A percentile compares a stretch with the other conserved stretches of the same genome.
These are phyloP conservation scores for Osmoderma eremita DNA, from an alignment of 2,888 invertebrate genomes.

Conservation along the genomic window DNA sequence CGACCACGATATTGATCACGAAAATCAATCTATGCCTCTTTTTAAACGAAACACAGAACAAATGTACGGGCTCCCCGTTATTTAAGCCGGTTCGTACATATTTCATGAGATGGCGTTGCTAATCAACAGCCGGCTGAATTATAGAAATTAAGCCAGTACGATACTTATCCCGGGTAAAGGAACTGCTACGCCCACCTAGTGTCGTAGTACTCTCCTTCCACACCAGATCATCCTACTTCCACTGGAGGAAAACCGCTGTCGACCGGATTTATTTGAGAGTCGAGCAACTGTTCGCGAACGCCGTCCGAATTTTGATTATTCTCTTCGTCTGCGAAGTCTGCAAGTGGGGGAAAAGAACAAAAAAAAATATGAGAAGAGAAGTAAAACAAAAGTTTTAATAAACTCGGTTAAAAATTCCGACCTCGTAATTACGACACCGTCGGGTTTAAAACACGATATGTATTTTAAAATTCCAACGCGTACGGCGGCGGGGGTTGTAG, in stretches of 20 bases:
- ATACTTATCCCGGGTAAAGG: too few species aligned
- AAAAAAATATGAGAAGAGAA: neutral
- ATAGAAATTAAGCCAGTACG: too few species aligned
- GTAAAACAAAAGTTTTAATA: slow-evolving; percentile 28
- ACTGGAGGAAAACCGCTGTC: neutral
- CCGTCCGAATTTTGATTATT: slow-evolving; percentile 17
- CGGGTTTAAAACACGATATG: slow-evolving; percentile 14
- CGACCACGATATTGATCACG: too few species aligned
- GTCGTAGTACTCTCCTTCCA: too few species aligned
- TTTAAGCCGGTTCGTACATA: too few species aligned
- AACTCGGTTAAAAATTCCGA: slow-evolving; percentile 28
- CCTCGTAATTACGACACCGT: slow-evolving; percentile 23
- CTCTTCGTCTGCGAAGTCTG: neutral
- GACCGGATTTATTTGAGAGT: slow-evolving; percentile 5
- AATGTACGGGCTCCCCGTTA: too few species aligned
- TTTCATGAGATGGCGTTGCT: too few species aligned
- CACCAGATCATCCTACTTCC: too few species aligned
- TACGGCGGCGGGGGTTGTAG: neutral
- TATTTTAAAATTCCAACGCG: slow-evolving; percentile 4
- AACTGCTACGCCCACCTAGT: too few species aligned
- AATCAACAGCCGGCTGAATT: too few species aligned
- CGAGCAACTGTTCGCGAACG: slow-evolving; percentile 16
- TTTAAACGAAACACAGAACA: too few species aligned
- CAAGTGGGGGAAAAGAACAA: neutral
- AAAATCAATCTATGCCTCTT: too few species aligned